A percentile compares a stretch with the other conserved stretches of the same genome.
Evolutionary conservation across 2,888 invertebrate species (phyloP).

Genomic region (Exocentrus adspersus): DNA sequence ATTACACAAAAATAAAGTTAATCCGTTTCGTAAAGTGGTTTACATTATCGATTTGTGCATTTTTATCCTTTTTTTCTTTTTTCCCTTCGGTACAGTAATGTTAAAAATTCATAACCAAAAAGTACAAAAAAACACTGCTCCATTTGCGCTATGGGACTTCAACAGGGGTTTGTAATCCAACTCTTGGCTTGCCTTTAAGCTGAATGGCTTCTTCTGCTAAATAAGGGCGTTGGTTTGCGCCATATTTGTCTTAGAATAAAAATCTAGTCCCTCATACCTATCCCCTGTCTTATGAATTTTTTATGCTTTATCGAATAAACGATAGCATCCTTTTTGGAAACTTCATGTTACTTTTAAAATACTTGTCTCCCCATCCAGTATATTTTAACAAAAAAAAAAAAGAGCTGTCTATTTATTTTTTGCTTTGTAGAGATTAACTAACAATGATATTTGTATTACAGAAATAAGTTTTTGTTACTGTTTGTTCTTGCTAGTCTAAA

Average conservation of each 20-base stretch:
- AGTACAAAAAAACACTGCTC: constrained; percentile 56
- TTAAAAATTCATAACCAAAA: constrained; percentile 66
- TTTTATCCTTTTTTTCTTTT: constrained; percentile 44
- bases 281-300: constrained; percentile 41
- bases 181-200: constrained; percentile 30
- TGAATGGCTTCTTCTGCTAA: constrained; percentile 31
- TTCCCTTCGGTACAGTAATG: constrained; percentile 46
- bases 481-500: constrained; percentile 54
- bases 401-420: constrained; percentile 25
- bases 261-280: constrained; percentile 44
- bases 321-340: constrained; percentile 14
- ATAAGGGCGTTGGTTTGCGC: constrained; percentile 63
- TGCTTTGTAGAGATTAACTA: constrained; percentile 41
- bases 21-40: constrained; percentile 13
- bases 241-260: constrained; percentile 60
- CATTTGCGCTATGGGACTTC: constrained; percentile 38
- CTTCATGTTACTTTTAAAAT: not conserved
- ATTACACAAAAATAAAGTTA: constrained; percentile 19
- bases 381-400: not conserved
- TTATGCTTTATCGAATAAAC: constrained; percentile 37
- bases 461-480: constrained; percentile 39
- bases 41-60: constrained; percentile 33
- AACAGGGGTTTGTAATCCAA: constrained; percentile 27
- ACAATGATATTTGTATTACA: constrained; percentile 36
- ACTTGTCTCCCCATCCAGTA: not conserved